These are phyloP conservation scores for Phyllotis vaccarum DNA, from an alignment of 2,797 vertebrate species.

Conservation along the genomic window DNA sequence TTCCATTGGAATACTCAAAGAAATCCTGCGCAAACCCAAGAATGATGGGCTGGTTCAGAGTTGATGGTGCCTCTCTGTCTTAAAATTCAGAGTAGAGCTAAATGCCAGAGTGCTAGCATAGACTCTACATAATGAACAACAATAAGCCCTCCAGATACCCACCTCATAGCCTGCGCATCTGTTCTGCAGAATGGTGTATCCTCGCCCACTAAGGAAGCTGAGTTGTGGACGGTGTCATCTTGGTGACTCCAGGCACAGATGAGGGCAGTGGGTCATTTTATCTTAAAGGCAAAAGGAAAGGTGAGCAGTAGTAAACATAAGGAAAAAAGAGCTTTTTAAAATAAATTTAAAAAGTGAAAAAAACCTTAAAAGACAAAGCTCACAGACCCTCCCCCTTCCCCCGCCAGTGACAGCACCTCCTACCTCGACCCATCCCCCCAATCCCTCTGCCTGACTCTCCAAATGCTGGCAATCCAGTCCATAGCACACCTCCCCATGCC, in stretches of 20 bases:
- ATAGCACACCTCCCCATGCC: background rate
- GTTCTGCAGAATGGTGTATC: background rate
- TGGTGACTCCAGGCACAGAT: background rate
- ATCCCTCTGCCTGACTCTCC: background rate
- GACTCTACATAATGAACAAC: background rate
- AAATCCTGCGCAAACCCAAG: background rate
- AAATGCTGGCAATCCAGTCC: background rate
- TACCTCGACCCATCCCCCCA: too few species aligned
- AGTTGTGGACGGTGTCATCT: too few species aligned
- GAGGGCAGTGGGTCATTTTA: background rate
- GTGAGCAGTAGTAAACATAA: too few species aligned
- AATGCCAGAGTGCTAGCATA: background rate
- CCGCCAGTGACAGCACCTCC: fast-evolving
- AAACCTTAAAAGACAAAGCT: background rate
- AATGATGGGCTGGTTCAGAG: too few species aligned
- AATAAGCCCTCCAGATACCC: background rate
- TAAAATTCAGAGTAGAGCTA: background rate
- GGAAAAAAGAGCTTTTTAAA: too few species aligned
- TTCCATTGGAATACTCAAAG: background rate
- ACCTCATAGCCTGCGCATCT: fast-evolving
- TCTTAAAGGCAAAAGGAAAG: background rate
- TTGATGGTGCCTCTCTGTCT: background rate
- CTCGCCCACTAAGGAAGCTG: background rate
- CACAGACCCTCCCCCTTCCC: too few species aligned
- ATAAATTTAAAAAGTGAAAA: too few species aligned